Evolutionary conservation across 2,113 vertebrate genomes (phyloP), one percentile per base, ranked within the genome.

Genomic region (Eptesicus fuscus): DNA sequence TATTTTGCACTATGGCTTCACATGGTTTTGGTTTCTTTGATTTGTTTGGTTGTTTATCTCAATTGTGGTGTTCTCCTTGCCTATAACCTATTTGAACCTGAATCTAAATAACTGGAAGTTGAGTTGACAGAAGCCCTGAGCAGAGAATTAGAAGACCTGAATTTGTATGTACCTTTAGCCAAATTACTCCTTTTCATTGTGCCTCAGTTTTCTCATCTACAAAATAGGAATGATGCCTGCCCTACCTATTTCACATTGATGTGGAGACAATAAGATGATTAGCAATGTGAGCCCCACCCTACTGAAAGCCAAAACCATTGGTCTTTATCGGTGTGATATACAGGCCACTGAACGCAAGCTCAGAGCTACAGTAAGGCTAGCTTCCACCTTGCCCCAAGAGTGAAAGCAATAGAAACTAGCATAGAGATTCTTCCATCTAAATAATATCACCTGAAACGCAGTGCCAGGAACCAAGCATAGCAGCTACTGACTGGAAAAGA

Each of bases 1-100:
- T 74, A 80, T 65, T 92, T 92, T 94, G 47, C 40, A 92, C 35
- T 88, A 70, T 94, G 88, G 76, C 8, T 90, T 97, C 73, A 90
- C 94, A 87, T 10, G 8, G n/a, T 73, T 25, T 94, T 51, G 44
- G 35, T 74, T 83, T 85, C 25, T 88, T 70, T 77, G 71, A 47
- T 61, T 61, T 61, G 59, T 84, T 79, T 78, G 49, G 35, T 89
- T 69, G 28, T 67, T 84, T 61, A 77, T 78, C 49, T 61, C 76
- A 47, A 37, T 63, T 91, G 40, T 91, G 56, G 87, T 84, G 40
- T 37, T 92, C 42, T 76, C 44, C 18, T 59, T 82, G 22, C 30
- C 22, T 90, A 32, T 28, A 91, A 83, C 30, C 17, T 49, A 47
- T 76, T 90, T 94, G 32, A 42, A 76, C 35, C n/a, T n/a, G 61